Base-by-base conservation (phyloP, 2,797 vertebrate genomes). In the Ambastaia sidthimunki region DNA sequence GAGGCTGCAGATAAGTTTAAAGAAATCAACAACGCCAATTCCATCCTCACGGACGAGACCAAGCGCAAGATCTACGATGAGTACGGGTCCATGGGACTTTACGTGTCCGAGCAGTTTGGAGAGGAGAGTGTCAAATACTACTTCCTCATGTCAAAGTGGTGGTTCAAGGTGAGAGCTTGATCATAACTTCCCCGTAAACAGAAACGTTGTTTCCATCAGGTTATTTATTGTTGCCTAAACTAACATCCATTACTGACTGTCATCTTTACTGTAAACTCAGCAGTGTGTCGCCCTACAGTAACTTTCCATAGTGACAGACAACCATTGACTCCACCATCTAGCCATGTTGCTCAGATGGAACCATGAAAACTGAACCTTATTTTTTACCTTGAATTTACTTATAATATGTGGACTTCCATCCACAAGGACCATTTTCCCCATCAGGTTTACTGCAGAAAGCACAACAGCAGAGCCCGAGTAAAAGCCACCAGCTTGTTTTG, bases 21-120 rank as follows among this genome's bases (percentile, higher is more conserved):
- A 90, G 97, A 98, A 91, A 97, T 98, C 80, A 99, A 98, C 93
- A 94, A 94, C 47, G 97, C 97, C 71, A 96, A 98, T 85, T 90
- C 95, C 0, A 94, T 96, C 4, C 90, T 99, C 57, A 96, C 93
- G 1, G 96, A 99, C 34, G 93, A 93, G 15, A 95, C 92, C 87
- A 97, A 96, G 88, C 92, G 94, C 78, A 95, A 90, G 81, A 94
- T 99, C 80, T 98, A 98, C 0, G 95, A 98, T 9, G 91, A 91
- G 82, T 97, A 97, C 0, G 97, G 97, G 81, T 98, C 97, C 48
- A 92, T 98, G 89, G 97, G 97, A 2, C 94, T 98, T 0, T 97
- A 98, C 2, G 92, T 98, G 76, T 95, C 96, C 0, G 95, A 98
- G 80, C 96, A 97, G 92, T 97, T 97, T 1, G 97, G 97, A 0